Conservation (phyloP, 2,113 vertebrate genomes). For the Daubentonia madagascariensis region DNA sequence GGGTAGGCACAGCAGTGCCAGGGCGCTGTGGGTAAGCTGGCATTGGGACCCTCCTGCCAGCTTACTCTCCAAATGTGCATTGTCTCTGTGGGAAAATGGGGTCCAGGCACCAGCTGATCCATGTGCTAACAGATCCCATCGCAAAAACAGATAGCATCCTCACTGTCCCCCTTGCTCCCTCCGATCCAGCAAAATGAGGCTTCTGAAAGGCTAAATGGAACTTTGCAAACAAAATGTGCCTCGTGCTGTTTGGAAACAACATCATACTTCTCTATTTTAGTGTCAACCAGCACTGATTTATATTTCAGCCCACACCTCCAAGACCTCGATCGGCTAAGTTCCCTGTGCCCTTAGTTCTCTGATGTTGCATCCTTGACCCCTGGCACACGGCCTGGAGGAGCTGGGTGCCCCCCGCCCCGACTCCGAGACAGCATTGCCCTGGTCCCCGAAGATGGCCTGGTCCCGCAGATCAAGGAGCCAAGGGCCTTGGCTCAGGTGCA, state of each 20-base stretch:
- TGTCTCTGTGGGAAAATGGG: neutral
- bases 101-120: neutral
- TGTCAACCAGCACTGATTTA: neutral
- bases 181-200: neutral
- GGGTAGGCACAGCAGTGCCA: neutral
- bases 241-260: too few species aligned
- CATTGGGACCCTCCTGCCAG: rapidly evolving
- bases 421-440: neutral
- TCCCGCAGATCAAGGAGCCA: neutral
- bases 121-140: rapidly evolving
- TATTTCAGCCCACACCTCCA: neutral
- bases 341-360: neutral
- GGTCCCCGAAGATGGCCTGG: neutral
- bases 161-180: rapidly evolving
- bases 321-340: neutral
- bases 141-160: neutral
- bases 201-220: neutral
- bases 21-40: neutral
- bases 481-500: rapidly evolving
- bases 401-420: rapidly evolving
- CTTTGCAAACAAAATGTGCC: neutral
- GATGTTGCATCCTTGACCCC: neutral
- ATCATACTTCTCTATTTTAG: neutral
- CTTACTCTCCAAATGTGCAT: neutral
- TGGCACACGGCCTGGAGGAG: rapidly evolving